phyloP scores from a whole-genome alignment of 2,797 vertebrate genomes.

The Pterois miles region DNA sequence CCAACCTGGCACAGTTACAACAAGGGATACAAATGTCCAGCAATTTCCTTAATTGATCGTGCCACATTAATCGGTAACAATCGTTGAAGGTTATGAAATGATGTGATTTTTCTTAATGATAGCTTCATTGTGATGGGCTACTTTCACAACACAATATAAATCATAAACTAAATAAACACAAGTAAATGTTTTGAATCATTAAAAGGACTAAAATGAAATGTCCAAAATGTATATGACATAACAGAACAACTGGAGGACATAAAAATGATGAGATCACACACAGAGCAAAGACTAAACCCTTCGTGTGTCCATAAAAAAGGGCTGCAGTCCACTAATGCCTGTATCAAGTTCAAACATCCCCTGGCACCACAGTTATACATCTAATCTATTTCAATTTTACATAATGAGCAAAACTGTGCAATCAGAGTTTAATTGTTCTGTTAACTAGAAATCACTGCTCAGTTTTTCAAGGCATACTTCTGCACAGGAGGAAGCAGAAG shows the following conservation, averaged over 20 bases:
- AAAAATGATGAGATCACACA: background rate
- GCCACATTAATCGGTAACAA: conserved; percentile 25
- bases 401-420: background rate
- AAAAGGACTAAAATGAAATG: background rate
- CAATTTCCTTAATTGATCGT: conserved; percentile 51
- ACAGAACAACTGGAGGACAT: background rate
- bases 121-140: background rate
- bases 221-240: background rate
- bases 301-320: background rate
- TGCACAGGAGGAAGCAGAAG: background rate
- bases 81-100: background rate
- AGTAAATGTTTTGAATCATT: background rate
- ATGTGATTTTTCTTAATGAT: background rate
- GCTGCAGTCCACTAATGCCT: background rate
- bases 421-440: conserved; percentile 1
- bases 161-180: background rate
- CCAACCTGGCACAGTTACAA: conserved; percentile 35
- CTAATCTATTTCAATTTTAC: background rate
- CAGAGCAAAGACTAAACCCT: background rate
- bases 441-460: background rate
- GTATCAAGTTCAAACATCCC: background rate
- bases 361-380: background rate
- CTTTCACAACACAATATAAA: background rate
- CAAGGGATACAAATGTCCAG: conserved; percentile 34
- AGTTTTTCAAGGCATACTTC: background rate